These are phyloP conservation scores for Brachymystax lenok DNA, from an alignment of 2,797 vertebrate genomes.

Conservation along the genomic window DNA sequence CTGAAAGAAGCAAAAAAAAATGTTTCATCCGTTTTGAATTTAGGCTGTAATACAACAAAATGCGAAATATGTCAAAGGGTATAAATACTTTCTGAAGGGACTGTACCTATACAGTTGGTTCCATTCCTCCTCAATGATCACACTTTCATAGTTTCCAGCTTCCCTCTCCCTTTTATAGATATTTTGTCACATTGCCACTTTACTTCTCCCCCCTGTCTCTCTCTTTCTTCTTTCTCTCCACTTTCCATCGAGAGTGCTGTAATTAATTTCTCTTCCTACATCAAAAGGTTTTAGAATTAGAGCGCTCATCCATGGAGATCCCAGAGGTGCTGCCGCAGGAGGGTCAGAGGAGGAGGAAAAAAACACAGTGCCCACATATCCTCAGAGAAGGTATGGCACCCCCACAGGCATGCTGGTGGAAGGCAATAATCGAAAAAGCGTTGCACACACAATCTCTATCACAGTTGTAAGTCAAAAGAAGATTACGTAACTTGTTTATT, in stretches of 20 bases:
- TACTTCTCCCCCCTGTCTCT: background rate
- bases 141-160: background rate
- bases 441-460: background rate
- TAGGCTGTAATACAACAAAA: no score
- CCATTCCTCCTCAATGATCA: conserved; percentile 1
- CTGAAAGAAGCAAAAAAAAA: no score
- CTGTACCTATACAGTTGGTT: background rate
- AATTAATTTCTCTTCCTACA: conserved; percentile 1
- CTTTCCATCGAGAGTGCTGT: conserved; percentile 1
- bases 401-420: background rate
- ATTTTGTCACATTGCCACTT: background rate
- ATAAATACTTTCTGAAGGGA: no score
- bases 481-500: background rate
- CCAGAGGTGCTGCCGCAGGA: conserved; percentile 1
- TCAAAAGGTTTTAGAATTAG: conserved; percentile 3
- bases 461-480: background rate
- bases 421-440: background rate
- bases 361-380: background rate
- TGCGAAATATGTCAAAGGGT: no score
- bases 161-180: background rate
- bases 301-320: background rate
- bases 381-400: background rate
- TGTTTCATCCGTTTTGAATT: no score
- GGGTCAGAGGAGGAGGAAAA: background rate
- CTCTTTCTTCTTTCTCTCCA: conserved; percentile 2